Conservation (phyloP, 2,113 vertebrate genomes). For the Thryonomys swinderianus region DNA sequence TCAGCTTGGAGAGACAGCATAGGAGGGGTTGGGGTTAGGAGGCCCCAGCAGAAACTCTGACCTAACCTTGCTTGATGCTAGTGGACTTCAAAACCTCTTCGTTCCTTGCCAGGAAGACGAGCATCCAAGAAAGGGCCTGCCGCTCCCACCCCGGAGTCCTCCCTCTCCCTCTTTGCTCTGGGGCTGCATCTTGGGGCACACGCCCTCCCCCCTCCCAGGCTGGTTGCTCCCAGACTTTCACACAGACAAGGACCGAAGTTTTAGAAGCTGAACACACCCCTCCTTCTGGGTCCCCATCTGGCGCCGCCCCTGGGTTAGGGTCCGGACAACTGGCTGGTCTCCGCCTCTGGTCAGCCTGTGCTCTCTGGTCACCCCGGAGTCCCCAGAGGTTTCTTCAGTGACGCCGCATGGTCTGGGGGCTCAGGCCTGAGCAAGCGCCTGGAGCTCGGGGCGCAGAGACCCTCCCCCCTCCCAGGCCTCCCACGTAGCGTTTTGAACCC, state of each 20-base stretch:
- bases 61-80: rapidly evolving
- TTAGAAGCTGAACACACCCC: background rate
- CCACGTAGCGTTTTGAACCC: conserved; percentile 76
- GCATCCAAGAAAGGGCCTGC: too few species aligned
- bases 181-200: background rate
- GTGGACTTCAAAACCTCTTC: background rate
- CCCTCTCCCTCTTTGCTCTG: background rate
- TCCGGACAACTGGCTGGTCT: conserved; percentile 27
- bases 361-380: conserved; percentile 61
- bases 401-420: conserved; percentile 76
- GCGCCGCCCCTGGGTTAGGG: background rate
- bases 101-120: background rate
- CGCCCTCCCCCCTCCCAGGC: background rate
- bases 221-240: background rate
- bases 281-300: background rate
- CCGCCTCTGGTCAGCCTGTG: background rate
- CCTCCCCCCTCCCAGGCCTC: conserved; percentile 54
- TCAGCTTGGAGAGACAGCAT: background rate
- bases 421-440: background rate
- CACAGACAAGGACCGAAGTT: too few species aligned
- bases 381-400: conserved; percentile 41
- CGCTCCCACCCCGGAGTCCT: rapidly evolving
- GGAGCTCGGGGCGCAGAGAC: conserved; percentile 16
- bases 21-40: background rate
- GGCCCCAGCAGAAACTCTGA: background rate